Conservation (phyloP, 2,797 vertebrate species). For the Prionace glauca region DNA sequence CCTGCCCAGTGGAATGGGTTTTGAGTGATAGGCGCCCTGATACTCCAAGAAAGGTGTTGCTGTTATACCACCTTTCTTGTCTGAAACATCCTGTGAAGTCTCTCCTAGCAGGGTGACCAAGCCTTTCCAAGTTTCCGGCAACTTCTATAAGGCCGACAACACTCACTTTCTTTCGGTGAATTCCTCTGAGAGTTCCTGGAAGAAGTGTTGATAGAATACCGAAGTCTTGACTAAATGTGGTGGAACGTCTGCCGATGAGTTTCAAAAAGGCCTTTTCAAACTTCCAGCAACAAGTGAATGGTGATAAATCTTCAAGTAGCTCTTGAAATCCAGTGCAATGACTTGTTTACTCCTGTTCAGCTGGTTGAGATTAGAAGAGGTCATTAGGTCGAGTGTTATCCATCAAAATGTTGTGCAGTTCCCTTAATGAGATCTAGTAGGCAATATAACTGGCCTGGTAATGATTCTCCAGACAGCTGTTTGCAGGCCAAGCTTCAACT, state of each 20-base stretch:
- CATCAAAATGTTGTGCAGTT: not conserved
- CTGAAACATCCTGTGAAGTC: too few relatives aligned
- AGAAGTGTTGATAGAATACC: not conserved
- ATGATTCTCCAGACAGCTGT: not conserved
- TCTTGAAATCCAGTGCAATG: not conserved
- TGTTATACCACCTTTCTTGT: too few relatives aligned
- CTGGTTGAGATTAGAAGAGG: not conserved
- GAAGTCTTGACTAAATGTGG: not conserved
- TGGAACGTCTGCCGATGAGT: not conserved
- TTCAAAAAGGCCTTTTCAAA: not conserved
- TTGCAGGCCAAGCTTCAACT: not conserved
- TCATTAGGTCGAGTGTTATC: not conserved
- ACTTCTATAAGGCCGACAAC: too few relatives aligned
- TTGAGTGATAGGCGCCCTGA: too few relatives aligned
- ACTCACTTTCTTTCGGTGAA: not conserved
- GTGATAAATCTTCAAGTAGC: not conserved
- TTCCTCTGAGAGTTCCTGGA: not conserved
- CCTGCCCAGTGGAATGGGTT: too few relatives aligned
- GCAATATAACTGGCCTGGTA: not conserved
- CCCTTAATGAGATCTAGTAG: not conserved
- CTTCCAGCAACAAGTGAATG: not conserved
- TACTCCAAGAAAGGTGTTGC: too few relatives aligned
- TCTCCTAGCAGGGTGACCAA: too few relatives aligned
- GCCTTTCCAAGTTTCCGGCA: too few relatives aligned
- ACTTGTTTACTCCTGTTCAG: not conserved